phyloP scores from a whole-genome alignment of 1,140 invertebrate genomes.

The Bradynema listronoti region DNA sequence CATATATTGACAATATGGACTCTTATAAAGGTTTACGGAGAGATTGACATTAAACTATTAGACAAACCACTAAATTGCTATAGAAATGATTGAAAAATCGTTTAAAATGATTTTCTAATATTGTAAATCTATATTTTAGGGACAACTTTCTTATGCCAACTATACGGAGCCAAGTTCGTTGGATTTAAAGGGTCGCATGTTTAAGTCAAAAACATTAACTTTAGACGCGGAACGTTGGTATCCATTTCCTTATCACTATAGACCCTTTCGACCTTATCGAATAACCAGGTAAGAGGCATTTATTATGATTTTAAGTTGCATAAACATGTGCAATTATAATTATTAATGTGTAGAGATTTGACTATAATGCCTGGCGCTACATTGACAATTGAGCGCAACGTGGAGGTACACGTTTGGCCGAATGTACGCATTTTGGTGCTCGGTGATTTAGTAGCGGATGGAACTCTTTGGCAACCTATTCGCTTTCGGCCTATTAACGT shows the following conservation, averaged over 20 bases:
- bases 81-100: not conserved
- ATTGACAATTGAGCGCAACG: slow-evolving; percentile 78
- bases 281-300: slow-evolving; percentile 37
- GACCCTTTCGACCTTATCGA: slow-evolving; percentile 55
- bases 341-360: slow-evolving; percentile 65
- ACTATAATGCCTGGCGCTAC: slow-evolving; percentile 87
- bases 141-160: slow-evolving; percentile 53
- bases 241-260: slow-evolving; percentile 39
- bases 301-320: not conserved
- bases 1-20: too few species aligned
- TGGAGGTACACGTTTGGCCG: slow-evolving; percentile 84
- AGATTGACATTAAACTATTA: not conserved
- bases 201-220: slow-evolving; percentile 69
- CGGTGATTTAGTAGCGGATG: slow-evolving; percentile 78
- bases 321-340: not conserved
- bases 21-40: not conserved
- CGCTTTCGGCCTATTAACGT: slow-evolving; percentile 69
- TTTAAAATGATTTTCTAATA: not conserved
- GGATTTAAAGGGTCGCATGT: slow-evolving; percentile 74
- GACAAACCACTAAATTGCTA: not conserved
- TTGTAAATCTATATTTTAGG: slow-evolving; percentile 22
- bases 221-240: slow-evolving; percentile 49
- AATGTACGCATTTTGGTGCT: slow-evolving; percentile 93
- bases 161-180: slow-evolving; percentile 47
- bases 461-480: slow-evolving; percentile 72